These are phyloP conservation scores for Dione juno DNA, from an alignment of 2,888 invertebrate species.

Conservation along the genomic window DNA sequence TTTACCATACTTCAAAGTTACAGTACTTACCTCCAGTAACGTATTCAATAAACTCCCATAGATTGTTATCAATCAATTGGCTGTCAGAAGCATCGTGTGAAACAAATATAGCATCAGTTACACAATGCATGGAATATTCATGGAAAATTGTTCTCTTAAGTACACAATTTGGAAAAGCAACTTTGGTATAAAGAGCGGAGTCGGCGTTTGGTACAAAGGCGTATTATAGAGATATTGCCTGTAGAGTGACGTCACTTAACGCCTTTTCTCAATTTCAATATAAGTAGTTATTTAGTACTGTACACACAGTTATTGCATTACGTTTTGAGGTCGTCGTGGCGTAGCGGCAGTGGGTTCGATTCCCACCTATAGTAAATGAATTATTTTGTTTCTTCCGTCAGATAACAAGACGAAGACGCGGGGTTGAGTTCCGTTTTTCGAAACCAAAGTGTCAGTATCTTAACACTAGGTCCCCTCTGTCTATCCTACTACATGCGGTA, in stretches of 20 bases:
- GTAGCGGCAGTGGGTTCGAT: too few species aligned
- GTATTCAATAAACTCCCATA: background rate
- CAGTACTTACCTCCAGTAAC: background rate
- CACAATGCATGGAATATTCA: background rate
- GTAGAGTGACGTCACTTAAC: background rate
- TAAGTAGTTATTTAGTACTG: too few species aligned
- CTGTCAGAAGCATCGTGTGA: background rate
- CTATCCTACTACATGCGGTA: too few species aligned
- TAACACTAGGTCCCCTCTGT: too few species aligned
- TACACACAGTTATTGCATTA: too few species aligned
- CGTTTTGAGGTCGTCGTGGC: too few species aligned
- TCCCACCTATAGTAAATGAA: too few species aligned
- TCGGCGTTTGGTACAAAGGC: too few species aligned
- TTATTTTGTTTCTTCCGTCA: too few species aligned
- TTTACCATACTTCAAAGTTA: background rate
- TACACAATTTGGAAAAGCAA: background rate
- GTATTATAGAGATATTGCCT: background rate
- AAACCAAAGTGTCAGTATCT: background rate
- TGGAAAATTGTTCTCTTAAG: background rate
- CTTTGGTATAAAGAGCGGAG: too few species aligned
- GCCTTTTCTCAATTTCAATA: background rate
- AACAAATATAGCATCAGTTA: background rate
- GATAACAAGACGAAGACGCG: background rate
- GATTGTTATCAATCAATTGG: slow-evolving; percentile 4
- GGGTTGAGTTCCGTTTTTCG: background rate